phyloP scores from a whole-genome alignment of 2,797 vertebrate species.

The Pogonophryne albipinna region DNA sequence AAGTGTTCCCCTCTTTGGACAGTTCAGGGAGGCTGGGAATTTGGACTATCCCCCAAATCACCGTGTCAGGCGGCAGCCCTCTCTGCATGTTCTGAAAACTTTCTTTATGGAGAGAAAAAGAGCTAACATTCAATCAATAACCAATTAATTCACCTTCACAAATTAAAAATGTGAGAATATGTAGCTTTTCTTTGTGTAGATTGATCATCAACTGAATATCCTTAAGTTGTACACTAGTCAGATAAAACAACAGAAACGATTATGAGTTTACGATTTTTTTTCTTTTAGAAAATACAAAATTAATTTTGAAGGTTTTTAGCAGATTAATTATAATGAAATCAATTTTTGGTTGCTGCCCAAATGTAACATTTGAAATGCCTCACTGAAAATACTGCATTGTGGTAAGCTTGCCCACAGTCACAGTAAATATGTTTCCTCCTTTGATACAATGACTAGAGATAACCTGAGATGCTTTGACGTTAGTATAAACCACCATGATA shows the following conservation, averaged over 20 bases:
- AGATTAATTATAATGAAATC: no score
- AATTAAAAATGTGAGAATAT: not conserved
- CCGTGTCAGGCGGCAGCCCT: no score
- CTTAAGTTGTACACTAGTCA: not conserved
- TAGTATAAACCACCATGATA: not conserved
- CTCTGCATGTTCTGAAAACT: no score
- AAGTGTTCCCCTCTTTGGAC: not conserved
- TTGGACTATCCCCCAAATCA: not conserved
- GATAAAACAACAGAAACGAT: no score
- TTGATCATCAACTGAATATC: not conserved
- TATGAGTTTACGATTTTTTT: no score
- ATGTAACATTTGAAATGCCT: not conserved
- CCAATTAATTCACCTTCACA: not conserved
- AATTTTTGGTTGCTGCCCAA: not conserved
- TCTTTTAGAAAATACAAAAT: no score
- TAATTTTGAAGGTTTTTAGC: no score
- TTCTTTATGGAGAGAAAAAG: not conserved
- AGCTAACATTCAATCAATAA: not conserved
- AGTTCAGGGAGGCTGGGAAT: constrained; percentile 12
- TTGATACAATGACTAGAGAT: not conserved
- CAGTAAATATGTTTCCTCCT: not conserved
- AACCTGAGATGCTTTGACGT: not conserved
- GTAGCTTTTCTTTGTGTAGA: not conserved
- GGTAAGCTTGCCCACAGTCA: not conserved
- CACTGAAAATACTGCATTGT: not conserved